Conservation (phyloP, 2,888 invertebrate genomes). For the Harpalus rubripes region DNA sequence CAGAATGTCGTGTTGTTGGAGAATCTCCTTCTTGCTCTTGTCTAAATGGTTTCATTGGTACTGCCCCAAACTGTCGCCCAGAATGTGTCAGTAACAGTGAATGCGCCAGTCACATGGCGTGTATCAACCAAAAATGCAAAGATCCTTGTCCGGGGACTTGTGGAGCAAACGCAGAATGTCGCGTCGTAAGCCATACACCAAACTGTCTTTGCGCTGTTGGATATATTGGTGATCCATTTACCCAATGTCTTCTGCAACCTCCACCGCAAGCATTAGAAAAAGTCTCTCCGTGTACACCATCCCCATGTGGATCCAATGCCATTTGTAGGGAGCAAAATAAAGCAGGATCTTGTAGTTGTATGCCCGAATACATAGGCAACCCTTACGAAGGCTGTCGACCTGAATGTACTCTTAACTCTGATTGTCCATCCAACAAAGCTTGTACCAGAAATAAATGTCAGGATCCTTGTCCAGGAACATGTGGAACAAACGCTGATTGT, state of each 20-base stretch:
- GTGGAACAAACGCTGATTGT: slow-evolving; percentile 84
- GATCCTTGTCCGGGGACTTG: slow-evolving; percentile 79
- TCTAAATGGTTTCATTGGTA: slow-evolving; percentile 82
- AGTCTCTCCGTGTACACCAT: slow-evolving; percentile 83
- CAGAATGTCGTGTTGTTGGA: slow-evolving; percentile 81
- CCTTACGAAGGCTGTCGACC: slow-evolving; percentile 87
- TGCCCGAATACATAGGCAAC: slow-evolving; percentile 86
- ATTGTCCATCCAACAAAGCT: slow-evolving; percentile 82
- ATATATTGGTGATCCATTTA: slow-evolving; percentile 83
- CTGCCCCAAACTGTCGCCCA: slow-evolving; percentile 86
- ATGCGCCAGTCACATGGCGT: slow-evolving; percentile 77
- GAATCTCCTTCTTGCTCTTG: slow-evolving; percentile 82
- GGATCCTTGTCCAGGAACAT: slow-evolving; percentile 85
- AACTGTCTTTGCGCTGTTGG: slow-evolving; percentile 81
- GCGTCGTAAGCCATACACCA: slow-evolving; percentile 79
- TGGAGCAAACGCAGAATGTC: slow-evolving; percentile 78
- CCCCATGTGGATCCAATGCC: slow-evolving; percentile 85
- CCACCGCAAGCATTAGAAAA: slow-evolving; percentile 75
- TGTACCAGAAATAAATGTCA: slow-evolving; percentile 84
- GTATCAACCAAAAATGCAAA: slow-evolving; percentile 78
- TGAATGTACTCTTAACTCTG: slow-evolving; percentile 83
- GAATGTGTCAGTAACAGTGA: slow-evolving; percentile 77
- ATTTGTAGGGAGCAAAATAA: slow-evolving; percentile 85
- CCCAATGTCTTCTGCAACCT: slow-evolving; percentile 78
- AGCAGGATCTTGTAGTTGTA: slow-evolving; percentile 86